These are phyloP conservation scores for Andinoacara biseriatus DNA, from an alignment of 2,113 vertebrate species.

Conservation along the genomic window DNA sequence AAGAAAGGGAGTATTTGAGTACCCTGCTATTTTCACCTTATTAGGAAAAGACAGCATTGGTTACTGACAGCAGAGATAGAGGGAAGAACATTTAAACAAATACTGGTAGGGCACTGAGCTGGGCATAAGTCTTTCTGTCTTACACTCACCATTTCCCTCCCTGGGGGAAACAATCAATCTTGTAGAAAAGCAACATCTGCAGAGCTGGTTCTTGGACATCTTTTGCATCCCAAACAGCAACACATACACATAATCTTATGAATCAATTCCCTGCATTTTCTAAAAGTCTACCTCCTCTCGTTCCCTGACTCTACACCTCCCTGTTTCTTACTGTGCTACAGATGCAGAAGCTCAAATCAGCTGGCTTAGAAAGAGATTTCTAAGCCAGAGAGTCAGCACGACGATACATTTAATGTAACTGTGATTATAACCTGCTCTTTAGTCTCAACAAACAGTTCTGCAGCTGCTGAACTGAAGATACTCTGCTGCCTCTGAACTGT, in stretches of 20 bases:
- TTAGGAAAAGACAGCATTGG: constrained; percentile 23
- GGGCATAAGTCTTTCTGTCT: constrained; percentile 21
- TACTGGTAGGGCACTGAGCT: constrained; percentile 35
- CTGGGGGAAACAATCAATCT: constrained; percentile 54
- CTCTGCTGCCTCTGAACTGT: background rate
- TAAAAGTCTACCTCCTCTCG: background rate
- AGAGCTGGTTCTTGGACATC: constrained; percentile 40
- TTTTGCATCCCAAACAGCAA: constrained; percentile 40
- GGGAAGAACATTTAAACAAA: constrained; percentile 44
- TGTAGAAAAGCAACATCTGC: constrained; percentile 65
- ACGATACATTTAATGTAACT: background rate
- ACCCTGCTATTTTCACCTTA: background rate
- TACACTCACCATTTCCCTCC: background rate
- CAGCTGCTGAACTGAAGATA: background rate
- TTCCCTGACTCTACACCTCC: background rate
- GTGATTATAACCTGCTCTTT: background rate
- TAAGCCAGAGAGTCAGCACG: background rate
- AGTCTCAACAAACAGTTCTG: background rate
- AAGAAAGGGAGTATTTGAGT: background rate
- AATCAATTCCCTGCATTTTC: background rate
- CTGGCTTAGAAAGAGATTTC: background rate
- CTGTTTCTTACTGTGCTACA: background rate
- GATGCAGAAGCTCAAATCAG: background rate
- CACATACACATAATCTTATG: background rate
- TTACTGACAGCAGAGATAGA: constrained; percentile 15